Evolutionary conservation across 2,797 vertebrate species (phyloP).

Genomic region (Spinus olivaceus): DNA sequence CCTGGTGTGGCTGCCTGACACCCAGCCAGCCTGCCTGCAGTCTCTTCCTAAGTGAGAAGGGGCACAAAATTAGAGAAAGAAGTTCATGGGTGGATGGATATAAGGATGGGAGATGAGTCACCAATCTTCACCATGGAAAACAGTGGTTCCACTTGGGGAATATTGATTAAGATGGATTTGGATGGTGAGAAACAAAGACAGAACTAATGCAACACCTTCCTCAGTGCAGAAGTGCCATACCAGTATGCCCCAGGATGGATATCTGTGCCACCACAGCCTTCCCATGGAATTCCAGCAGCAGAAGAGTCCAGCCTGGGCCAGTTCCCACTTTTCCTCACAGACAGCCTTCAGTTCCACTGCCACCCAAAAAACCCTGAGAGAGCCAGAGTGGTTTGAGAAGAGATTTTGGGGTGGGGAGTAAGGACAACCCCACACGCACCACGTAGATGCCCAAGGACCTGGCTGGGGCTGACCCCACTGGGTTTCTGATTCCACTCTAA

Average conservation of each 20-base stretch:
- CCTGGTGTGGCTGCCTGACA: background rate
- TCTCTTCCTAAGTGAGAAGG: fast-evolving
- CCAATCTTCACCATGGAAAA: fast-evolving
- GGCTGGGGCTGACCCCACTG: fast-evolving
- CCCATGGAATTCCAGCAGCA: background rate
- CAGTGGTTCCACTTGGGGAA: background rate
- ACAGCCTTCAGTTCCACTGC: background rate
- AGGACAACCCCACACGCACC: background rate
- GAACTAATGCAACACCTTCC: background rate
- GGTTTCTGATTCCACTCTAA: background rate
- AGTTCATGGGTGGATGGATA: background rate
- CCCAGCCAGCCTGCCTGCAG: background rate
- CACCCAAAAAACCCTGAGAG: background rate
- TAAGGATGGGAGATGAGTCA: background rate
- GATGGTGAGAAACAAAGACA: background rate
- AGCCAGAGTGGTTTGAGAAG: background rate
- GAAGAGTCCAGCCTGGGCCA: background rate
- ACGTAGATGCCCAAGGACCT: fast-evolving
- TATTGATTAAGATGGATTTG: background rate
- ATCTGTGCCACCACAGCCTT: too few relatives aligned
- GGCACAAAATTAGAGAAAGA: background rate
- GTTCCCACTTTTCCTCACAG: background rate
- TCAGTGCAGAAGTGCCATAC: background rate
- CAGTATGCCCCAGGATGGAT: background rate
- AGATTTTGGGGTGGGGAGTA: background rate